Evolutionary conservation across 2,113 vertebrate genomes (phyloP).

Genomic region (Puntigrus tetrazona): DNA sequence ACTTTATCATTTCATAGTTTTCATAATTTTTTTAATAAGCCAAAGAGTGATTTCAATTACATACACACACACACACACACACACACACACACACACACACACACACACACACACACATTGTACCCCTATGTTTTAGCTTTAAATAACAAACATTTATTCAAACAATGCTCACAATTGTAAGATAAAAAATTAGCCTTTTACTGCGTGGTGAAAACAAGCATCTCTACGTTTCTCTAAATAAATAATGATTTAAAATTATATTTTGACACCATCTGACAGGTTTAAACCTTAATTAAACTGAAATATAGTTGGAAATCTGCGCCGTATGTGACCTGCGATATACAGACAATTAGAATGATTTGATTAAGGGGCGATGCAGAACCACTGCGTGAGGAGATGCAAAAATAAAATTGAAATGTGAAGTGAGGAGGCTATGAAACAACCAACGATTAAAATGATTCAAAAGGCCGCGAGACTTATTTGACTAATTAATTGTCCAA

Average conservation of each 20-base stretch:
- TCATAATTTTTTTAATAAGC: too few relatives aligned
- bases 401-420: background rate
- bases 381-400: background rate
- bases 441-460: slow-evolving; percentile 46
- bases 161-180: too few relatives aligned
- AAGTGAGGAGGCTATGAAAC: slow-evolving; percentile 8
- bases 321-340: background rate
- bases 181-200: too few relatives aligned
- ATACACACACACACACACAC: too few relatives aligned
- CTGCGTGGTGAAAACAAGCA: too few relatives aligned
- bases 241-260: background rate
- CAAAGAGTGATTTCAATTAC: too few relatives aligned
- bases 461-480: slow-evolving; percentile 48
- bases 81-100: too few relatives aligned
- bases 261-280: background rate
- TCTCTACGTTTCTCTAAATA: background rate
- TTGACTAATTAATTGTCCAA: slow-evolving; percentile 63
- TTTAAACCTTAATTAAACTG: background rate
- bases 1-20: too few relatives aligned
- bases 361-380: background rate
- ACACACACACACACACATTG: too few relatives aligned
- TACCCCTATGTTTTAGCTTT: too few relatives aligned
- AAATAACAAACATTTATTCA: too few relatives aligned
- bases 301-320: background rate
- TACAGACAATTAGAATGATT: background rate